Conservation (phyloP, 2,888 invertebrate species). For the Aleiodes testaceus region DNA sequence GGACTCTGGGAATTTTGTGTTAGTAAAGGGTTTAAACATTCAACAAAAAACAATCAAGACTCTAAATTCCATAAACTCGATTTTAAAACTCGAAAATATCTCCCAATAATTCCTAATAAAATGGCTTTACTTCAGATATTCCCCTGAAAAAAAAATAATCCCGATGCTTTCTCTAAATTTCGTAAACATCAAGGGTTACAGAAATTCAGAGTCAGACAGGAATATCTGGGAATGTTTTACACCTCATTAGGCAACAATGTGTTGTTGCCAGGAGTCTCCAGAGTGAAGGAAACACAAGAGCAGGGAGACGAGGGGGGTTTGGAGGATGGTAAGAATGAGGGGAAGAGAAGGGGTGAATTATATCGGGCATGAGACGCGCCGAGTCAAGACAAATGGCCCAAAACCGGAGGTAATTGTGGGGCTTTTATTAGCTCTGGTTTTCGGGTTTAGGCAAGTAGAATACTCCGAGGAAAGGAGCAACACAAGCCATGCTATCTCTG, state of each 20-base stretch:
- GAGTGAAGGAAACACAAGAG: slow-evolving; percentile 20
- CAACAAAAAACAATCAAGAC: neutral
- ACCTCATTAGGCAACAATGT: slow-evolving; percentile 73
- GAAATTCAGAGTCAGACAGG: slow-evolving; percentile 54
- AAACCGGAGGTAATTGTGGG: slow-evolving; percentile 72
- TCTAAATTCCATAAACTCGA: neutral
- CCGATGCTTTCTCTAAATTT: neutral
- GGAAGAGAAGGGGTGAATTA: slow-evolving; percentile 66
- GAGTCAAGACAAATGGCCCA: slow-evolving; percentile 72
- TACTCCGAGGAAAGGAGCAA: slow-evolving; percentile 26
- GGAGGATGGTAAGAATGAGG: neutral
- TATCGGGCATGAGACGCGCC: slow-evolving; percentile 71
- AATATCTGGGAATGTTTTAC: slow-evolving; percentile 72
- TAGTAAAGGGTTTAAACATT: neutral
- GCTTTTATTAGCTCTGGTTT: slow-evolving; percentile 73
- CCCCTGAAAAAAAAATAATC: neutral
- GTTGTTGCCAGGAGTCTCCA: slow-evolving; percentile 65
- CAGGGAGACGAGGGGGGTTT: neutral
- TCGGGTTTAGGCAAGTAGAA: slow-evolving; percentile 48
- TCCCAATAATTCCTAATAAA: neutral
- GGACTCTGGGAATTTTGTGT: slow-evolving; percentile 7
- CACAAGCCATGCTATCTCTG: slow-evolving; percentile 17
- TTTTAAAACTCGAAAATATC: too few relatives aligned
- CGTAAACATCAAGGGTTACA: slow-evolving; percentile 20
- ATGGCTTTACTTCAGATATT: neutral